Conservation (phyloP, 1,140 invertebrate species). For the Agraylea sexmaculata region DNA sequence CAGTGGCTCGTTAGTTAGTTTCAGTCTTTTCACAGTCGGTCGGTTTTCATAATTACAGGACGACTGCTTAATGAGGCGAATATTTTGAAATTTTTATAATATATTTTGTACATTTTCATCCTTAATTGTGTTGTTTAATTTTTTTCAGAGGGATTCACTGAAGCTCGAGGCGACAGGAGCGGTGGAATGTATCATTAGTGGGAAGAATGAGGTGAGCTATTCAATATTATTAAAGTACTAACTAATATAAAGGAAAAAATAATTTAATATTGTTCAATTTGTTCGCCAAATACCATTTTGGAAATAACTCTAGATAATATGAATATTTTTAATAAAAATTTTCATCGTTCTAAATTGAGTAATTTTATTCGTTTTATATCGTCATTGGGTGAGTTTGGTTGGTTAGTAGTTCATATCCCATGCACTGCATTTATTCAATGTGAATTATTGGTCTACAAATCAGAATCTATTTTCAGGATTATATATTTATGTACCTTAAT, state of each 20-base stretch:
- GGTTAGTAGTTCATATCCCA: slow-evolving; percentile 1
- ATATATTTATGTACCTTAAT: no score
- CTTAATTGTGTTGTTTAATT: neutral
- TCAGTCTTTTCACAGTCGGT: neutral
- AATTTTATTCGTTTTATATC: no score
- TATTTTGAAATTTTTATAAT: neutral
- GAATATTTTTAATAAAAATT: no score
- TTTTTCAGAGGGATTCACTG: slow-evolving; percentile 17
- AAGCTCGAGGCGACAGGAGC: slow-evolving; percentile 19
- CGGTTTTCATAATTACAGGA: neutral
- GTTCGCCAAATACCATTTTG: slow-evolving; percentile 1
- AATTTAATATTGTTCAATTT: neutral
- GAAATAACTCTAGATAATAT: slow-evolving; percentile 1
- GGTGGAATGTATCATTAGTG: slow-evolving; percentile 15
- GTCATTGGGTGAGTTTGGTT: no score
- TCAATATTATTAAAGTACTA: neutral
- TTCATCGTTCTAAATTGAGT: no score
- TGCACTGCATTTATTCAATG: no score
- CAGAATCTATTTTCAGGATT: no score
- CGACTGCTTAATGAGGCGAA: no score
- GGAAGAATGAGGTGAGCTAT: slow-evolving; percentile 17
- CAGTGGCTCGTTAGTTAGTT: neutral
- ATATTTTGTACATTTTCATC: slow-evolving; percentile 1
- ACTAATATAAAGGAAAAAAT: neutral
- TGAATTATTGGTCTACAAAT: no score